These are phyloP conservation scores for Prionace glauca DNA, from an alignment of 2,797 vertebrate species.

Conservation along the genomic window DNA sequence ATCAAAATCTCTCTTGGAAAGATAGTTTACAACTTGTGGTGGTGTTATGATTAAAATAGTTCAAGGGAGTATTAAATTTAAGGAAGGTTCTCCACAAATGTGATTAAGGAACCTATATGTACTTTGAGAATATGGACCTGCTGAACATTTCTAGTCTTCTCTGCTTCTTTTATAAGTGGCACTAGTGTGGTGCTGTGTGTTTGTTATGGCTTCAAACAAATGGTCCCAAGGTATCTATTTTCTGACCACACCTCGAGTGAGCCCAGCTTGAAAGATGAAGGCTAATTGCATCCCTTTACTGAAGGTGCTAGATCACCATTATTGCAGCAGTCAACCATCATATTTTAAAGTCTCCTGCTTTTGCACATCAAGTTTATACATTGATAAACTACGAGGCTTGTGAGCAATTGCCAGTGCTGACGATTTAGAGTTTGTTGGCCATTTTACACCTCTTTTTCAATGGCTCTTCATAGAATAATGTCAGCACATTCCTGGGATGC, in stretches of 20 bases:
- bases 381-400: not conserved
- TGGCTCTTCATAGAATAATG: not conserved
- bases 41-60: not conserved
- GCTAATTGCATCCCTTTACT: not conserved
- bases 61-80: not conserved
- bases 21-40: not conserved
- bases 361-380: not conserved
- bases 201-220: not conserved
- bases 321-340: not conserved
- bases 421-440: not conserved
- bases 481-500: not conserved
- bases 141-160: too few relatives aligned
- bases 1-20: not conserved
- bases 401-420: not conserved
- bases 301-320: not conserved
- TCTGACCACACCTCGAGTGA: not conserved
- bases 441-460: not conserved
- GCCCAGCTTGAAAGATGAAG: not conserved
- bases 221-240: not conserved
- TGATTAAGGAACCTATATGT: not conserved
- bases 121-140: not conserved
- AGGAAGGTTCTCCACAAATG: not conserved
- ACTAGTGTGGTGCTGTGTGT: too few relatives aligned
- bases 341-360: not conserved
- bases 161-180: not conserved